Conservation (phyloP, 2,888 invertebrate species). For the Petrolisthes manimaculis region DNA sequence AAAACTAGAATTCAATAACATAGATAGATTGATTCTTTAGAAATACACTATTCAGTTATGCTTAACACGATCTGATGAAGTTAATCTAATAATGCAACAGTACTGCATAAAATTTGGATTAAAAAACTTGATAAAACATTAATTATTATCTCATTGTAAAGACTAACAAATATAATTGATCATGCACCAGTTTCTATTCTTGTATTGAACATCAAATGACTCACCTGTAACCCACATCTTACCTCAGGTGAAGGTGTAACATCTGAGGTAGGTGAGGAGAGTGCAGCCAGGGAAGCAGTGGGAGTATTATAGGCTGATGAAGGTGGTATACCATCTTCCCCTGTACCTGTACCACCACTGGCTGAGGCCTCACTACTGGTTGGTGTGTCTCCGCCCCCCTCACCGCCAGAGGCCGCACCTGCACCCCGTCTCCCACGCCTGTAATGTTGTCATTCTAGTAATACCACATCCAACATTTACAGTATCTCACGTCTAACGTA, state of each 20-base stretch:
- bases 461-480: not conserved
- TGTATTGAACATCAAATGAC: too few species aligned
- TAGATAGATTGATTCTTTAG: too few species aligned
- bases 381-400: constrained; percentile 54
- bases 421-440: constrained; percentile 56
- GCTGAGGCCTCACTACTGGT: constrained; percentile 58
- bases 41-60: too few species aligned
- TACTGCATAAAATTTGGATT: too few species aligned
- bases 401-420: constrained; percentile 58
- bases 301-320: constrained; percentile 55
- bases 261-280: constrained; percentile 57
- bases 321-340: constrained; percentile 44
- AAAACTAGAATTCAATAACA: too few species aligned
- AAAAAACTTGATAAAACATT: too few species aligned
- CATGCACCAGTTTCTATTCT: too few species aligned
- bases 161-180: too few species aligned
- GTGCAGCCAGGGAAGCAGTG: constrained; percentile 53
- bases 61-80: too few species aligned
- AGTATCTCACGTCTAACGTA: too few species aligned
- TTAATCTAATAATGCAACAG: too few species aligned
- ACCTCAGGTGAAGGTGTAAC: constrained; percentile 60
- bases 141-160: too few species aligned
- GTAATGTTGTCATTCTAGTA: not conserved
- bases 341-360: constrained; percentile 34
- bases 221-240: not conserved